Percentiles rank a stretch among this genome's conserved stretches.
These are phyloP conservation scores for Eilema depressum DNA, from an alignment of 2,888 invertebrate species.

Conservation along the genomic window DNA sequence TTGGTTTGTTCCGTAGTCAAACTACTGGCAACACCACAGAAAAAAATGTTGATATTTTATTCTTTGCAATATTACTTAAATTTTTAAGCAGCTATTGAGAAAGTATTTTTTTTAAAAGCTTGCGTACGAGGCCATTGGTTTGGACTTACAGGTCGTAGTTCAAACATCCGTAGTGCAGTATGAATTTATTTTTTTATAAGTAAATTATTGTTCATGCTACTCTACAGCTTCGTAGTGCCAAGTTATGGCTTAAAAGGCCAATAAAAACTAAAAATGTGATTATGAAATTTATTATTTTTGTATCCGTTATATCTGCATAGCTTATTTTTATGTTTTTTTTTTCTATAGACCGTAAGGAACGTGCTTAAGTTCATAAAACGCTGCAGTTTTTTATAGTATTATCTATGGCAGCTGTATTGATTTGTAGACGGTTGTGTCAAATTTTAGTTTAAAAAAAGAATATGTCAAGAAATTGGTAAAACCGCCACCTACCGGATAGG, in stretches of 20 bases:
- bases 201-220: background rate
- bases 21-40: conserved; percentile 35
- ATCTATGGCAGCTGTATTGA: conserved; percentile 49
- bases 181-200: background rate
- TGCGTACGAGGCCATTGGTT: conserved; percentile 25
- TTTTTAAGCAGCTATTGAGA: conserved; percentile 20
- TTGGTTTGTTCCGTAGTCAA: conserved; percentile 39
- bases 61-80: conserved; percentile 49
- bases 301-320: conserved; percentile 69
- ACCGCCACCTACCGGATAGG: too few relatives aligned
- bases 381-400: conserved; percentile 54
- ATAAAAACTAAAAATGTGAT: conserved; percentile 66
- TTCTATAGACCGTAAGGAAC: conserved; percentile 59
- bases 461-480: background rate
- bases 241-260: conserved; percentile 33
- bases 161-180: background rate
- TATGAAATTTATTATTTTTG: conserved; percentile 72
- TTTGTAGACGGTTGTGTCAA: conserved; percentile 27
- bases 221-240: conserved; percentile 13
- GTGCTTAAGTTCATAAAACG: conserved; percentile 65
- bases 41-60: conserved; percentile 20
- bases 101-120: conserved; percentile 18
- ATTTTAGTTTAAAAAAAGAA: conserved; percentile 21
- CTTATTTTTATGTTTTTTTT: conserved; percentile 74
- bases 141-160: background rate